These are phyloP conservation scores for Thymelicus lineola DNA, from an alignment of 2,888 invertebrate genomes.

Conservation along the genomic window DNA sequence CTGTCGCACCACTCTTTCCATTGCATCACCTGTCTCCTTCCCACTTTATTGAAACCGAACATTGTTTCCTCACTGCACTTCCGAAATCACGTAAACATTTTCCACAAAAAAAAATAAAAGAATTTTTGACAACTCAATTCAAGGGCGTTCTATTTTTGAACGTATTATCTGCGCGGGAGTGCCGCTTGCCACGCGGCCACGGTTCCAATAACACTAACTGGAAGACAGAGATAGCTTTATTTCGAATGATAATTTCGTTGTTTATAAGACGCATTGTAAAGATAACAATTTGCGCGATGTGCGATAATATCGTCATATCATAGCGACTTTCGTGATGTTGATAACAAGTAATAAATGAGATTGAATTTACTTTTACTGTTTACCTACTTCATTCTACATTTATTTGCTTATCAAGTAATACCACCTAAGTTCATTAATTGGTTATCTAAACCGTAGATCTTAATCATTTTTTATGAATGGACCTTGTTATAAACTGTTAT, in stretches of 20 bases:
- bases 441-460: no score
- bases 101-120: constrained; percentile 40
- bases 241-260: constrained; percentile 40
- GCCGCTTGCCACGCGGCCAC: constrained; percentile 49
- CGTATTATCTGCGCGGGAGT: constrained; percentile 65
- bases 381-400: background rate
- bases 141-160: constrained; percentile 59
- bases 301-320: background rate
- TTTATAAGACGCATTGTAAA: constrained; percentile 35
- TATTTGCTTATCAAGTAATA: background rate
- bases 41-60: constrained; percentile 61
- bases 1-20: constrained; percentile 60
- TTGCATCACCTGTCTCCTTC: constrained; percentile 60
- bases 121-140: constrained; percentile 43
- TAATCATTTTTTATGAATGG: no score
- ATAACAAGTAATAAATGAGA: constrained; percentile 6
- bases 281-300: constrained; percentile 8
- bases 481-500: no score
- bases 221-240: constrained; percentile 46
- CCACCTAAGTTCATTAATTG: no score
- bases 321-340: constrained; percentile 15
- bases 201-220: constrained; percentile 55
- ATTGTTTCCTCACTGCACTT: constrained; percentile 53
- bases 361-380: constrained; percentile 7
- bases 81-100: constrained; percentile 39